Conservation (phyloP, 2,797 vertebrate species). For the Poeciliopsis gracilis region DNA sequence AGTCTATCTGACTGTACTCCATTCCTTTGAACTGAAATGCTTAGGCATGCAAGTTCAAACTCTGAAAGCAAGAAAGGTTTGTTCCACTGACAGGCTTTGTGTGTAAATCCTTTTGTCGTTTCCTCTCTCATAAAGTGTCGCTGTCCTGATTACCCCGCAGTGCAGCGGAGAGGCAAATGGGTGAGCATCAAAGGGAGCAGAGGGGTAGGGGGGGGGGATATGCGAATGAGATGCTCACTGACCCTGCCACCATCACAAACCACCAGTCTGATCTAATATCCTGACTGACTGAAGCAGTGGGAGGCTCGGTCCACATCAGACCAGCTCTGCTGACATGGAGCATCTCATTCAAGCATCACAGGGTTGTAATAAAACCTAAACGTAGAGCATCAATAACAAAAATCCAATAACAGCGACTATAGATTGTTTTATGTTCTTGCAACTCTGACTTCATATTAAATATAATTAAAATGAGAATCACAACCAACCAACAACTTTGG, state of each 20-base stretch:
- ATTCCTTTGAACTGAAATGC: conserved; percentile 64
- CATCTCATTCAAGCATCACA: conserved; percentile 45
- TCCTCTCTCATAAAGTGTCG: conserved; percentile 77
- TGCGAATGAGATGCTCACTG: conserved; percentile 81
- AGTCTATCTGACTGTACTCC: conserved; percentile 58
- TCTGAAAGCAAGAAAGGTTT: conserved; percentile 73
- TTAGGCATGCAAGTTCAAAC: conserved; percentile 62
- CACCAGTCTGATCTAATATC: conserved; percentile 83
- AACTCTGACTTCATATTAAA: conserved; percentile 13
- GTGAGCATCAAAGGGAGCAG: conserved; percentile 55
- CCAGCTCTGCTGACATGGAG: conserved; percentile 49
- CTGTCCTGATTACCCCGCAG: conserved; percentile 81
- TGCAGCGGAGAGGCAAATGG: conserved; percentile 71
- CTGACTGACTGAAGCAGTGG: conserved; percentile 69
- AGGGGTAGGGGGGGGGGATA: conserved; percentile 25
- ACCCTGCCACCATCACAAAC: conserved; percentile 79
- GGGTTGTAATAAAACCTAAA: conserved; percentile 27
- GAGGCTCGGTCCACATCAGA: conserved; percentile 59
- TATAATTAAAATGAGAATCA: conserved; percentile 22
- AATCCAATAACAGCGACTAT: conserved; percentile 17
- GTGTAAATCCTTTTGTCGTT: conserved; percentile 78
- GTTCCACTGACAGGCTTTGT: conserved; percentile 68
- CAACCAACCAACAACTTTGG: background rate
- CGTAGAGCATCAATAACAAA: conserved; percentile 19
- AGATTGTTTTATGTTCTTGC: conserved; percentile 14